Percentiles rank a stretch among this genome's conserved stretches.
These are phyloP conservation scores for Micromesistius poutassou DNA, from an alignment of 2,797 vertebrate genomes.

Conservation along the genomic window DNA sequence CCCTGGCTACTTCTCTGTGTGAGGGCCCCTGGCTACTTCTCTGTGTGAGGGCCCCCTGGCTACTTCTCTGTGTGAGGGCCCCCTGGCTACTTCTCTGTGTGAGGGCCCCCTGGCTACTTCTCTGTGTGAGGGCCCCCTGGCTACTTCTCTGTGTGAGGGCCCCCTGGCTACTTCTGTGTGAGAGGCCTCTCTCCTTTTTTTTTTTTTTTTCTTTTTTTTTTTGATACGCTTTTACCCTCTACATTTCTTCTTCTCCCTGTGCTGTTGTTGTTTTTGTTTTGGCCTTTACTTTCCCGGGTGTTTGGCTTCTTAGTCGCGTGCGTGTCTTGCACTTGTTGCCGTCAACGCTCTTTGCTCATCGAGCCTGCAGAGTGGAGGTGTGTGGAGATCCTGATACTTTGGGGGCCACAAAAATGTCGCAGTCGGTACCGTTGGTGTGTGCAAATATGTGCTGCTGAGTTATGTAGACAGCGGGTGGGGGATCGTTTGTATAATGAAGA, in stretches of 20 bases:
- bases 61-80: neutral
- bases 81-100: neutral
- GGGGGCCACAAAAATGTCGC: neutral
- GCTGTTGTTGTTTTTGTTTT: neutral
- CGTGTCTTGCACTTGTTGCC: neutral
- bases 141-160: neutral
- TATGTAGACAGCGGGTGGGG: neutral
- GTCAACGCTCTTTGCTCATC: neutral
- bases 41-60: neutral
- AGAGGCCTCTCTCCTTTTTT: conserved; percentile 36
- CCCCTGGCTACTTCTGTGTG: conserved; percentile 8
- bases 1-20: conserved; percentile 45
- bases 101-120: neutral
- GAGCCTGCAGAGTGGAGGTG: too few relatives aligned
- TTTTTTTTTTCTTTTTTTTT: conserved; percentile 22
- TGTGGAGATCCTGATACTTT: neutral
- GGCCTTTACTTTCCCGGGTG: too few relatives aligned
- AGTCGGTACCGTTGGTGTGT: neutral
- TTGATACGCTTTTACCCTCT: conserved; percentile 2
- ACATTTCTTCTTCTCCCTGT: neutral
- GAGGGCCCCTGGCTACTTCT: conserved; percentile 39
- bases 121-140: neutral
- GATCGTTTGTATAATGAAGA: neutral
- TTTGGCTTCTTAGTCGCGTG: neutral
- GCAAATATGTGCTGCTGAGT: conserved; percentile 4